phyloP scores from a whole-genome alignment of 2,113 vertebrate species.

The Sturnus vulgaris region DNA sequence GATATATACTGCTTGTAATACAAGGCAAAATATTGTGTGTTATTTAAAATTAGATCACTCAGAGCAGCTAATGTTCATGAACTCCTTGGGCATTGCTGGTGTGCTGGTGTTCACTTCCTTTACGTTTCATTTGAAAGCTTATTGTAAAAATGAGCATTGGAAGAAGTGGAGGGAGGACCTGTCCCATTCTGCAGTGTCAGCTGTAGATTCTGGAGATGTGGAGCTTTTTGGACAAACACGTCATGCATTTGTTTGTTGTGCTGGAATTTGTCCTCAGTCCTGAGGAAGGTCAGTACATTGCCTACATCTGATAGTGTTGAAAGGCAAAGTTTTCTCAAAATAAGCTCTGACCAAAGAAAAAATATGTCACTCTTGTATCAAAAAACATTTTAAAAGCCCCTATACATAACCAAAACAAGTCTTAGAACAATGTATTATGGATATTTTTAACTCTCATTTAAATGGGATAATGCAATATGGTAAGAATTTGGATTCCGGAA shows the following conservation, averaged over 20 bases:
- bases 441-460: background rate
- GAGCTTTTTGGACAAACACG: background rate
- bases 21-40: background rate
- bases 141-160: background rate
- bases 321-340: background rate
- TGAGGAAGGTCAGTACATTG: background rate
- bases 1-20: background rate
- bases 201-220: background rate
- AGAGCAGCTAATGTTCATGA: background rate
- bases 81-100: background rate
- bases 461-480: background rate
- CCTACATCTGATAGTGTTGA: background rate
- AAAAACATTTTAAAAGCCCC: background rate
- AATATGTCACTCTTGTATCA: background rate
- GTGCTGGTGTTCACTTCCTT: background rate
- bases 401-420: background rate
- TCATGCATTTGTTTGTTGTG: background rate
- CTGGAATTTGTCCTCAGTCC: background rate
- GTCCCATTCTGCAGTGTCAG: background rate
- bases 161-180: background rate
- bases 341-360: background rate
- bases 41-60: background rate
- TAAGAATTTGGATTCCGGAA: background rate
- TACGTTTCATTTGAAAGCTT: background rate
- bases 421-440: background rate